Evolutionary conservation across 2,888 invertebrate genomes (phyloP).

Genomic region (Nipponacmea schrenckii): DNA sequence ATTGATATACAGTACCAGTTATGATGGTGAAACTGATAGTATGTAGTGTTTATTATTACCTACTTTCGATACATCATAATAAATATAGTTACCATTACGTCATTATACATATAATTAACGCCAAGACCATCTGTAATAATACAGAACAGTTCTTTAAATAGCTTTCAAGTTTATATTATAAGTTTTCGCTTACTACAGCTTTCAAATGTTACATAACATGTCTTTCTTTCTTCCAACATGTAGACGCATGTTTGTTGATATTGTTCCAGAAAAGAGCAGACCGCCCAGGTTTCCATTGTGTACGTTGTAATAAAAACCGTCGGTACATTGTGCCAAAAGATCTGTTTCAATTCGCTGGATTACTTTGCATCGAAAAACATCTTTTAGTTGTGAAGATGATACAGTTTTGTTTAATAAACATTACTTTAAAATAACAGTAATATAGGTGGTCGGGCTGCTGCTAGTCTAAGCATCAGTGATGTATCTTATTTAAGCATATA

Average conservation of each 20-base stretch:
- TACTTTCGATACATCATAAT: too few relatives aligned
- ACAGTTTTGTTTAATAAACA: too few relatives aligned
- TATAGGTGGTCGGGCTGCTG: too few relatives aligned
- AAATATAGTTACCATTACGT: not conserved
- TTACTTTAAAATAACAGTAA: too few relatives aligned
- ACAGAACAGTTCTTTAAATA: not conserved
- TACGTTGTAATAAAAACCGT: not conserved
- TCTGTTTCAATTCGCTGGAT: not conserved
- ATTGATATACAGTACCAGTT: too few relatives aligned
- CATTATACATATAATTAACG: not conserved
- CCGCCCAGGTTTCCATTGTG: not conserved
- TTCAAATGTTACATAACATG: constrained; percentile 9
- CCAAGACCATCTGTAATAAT: not conserved
- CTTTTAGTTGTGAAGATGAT: not conserved
- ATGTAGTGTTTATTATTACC: too few relatives aligned
- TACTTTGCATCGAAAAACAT: not conserved
- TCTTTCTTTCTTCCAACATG: not conserved
- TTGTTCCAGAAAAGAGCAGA: not conserved
- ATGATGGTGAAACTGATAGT: too few relatives aligned
- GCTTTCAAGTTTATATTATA: not conserved
- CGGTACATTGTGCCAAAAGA: not conserved
- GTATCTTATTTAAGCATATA: too few relatives aligned
- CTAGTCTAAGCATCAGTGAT: too few relatives aligned
- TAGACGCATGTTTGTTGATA: constrained; percentile 5
- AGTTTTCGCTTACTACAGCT: not conserved